Conservation (phyloP, 2,797 vertebrate species). For the Thripadectes ignobilis region DNA sequence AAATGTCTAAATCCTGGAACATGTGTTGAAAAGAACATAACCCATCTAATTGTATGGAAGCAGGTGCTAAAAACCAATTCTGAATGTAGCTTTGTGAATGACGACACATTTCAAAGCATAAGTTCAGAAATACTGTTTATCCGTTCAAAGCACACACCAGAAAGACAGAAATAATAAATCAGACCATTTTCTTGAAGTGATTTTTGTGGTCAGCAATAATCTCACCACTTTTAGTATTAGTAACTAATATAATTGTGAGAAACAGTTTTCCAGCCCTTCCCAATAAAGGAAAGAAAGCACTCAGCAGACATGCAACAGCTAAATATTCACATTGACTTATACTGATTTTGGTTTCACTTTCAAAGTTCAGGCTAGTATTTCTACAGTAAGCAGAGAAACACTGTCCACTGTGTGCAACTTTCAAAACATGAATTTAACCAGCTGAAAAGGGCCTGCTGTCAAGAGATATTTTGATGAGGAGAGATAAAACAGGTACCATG, state of each 20-base stretch:
- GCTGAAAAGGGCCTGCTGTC: neutral
- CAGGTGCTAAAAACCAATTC: neutral
- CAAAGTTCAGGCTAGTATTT: neutral
- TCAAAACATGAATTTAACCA: neutral
- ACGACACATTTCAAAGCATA: rapidly evolving
- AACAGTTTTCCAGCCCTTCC: neutral
- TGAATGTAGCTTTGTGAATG: neutral
- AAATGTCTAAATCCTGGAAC: neutral
- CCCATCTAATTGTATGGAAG: neutral
- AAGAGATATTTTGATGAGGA: neutral
- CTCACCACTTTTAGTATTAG: neutral
- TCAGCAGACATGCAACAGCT: neutral
- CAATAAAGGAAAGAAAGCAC: conserved; percentile 8
- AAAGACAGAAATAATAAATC: neutral
- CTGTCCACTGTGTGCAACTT: neutral
- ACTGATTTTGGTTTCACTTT: neutral
- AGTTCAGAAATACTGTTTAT: neutral
- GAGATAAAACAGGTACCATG: neutral
- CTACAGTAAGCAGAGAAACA: neutral
- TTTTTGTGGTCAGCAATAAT: neutral
- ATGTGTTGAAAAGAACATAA: neutral
- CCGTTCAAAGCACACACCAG: neutral
- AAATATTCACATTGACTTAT: neutral
- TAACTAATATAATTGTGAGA: conserved; percentile 12
- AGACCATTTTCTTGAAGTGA: neutral